phyloP scores from a whole-genome alignment of 37 sponge, comb jelly and placozoan genomes.

The Ephydatia muelleri region DNA sequence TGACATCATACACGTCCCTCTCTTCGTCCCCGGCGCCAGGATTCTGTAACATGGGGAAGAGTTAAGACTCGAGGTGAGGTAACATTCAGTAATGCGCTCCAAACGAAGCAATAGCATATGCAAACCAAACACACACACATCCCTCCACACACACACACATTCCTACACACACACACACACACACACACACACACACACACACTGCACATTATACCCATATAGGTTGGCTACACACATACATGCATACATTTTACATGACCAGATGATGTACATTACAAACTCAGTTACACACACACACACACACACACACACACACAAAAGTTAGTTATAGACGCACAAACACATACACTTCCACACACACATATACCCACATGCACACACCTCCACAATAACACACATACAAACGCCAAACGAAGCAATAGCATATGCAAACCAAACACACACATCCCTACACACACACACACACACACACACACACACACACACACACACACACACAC shows the following conservation, averaged over 20 bases:
- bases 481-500: conserved; percentile 33
- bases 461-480: conserved; percentile 16
- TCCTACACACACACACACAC: background rate
- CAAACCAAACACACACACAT: background rate
- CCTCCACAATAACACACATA: background rate
- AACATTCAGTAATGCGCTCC: background rate
- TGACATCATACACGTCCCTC: conserved; percentile 88
- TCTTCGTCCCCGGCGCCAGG: conserved; percentile 60
- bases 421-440: background rate
- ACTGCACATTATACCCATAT: no score
- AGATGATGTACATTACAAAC: no score
- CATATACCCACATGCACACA: background rate
- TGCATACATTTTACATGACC: background rate
- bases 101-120: background rate
- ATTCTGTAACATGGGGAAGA: conserved; percentile 5
- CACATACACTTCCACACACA: background rate
- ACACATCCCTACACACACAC: background rate
- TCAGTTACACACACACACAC: background rate
- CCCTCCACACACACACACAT: background rate
- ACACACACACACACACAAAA: background rate
- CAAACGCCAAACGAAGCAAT: no score
- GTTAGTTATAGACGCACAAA: background rate
- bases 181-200: conserved; percentile 31
- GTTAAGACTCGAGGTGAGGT: background rate
- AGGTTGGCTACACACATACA: conserved; percentile 42